These are phyloP conservation scores for Chlorodrepanis virens DNA, from an alignment of 2,113 vertebrate genomes.

Conservation along the genomic window DNA sequence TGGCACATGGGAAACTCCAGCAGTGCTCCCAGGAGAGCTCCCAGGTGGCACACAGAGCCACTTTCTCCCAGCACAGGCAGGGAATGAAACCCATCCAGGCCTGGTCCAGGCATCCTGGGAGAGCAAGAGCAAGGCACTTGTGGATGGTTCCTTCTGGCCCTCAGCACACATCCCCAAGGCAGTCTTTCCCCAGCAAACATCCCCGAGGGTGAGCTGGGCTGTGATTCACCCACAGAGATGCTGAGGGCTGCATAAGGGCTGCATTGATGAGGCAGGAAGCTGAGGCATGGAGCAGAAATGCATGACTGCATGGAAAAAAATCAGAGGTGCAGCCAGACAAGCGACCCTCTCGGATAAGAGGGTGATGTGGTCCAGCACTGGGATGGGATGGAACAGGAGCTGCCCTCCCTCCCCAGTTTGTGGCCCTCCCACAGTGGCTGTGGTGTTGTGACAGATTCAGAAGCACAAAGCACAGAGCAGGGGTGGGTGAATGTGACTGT, in stretches of 20 bases:
- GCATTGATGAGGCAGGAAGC: conserved; percentile 12
- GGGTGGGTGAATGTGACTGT: not conserved
- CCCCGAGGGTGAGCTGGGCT: not conserved
- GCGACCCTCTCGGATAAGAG: not conserved
- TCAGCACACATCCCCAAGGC: not conserved
- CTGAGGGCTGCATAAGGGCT: not conserved
- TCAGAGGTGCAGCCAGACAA: not conserved
- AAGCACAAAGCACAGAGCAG: not conserved
- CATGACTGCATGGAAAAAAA: not conserved
- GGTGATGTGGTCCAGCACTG: not conserved
- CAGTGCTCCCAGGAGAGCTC: not conserved
- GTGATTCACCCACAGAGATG: not conserved
- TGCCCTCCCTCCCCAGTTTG: not conserved
- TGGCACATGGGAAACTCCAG: not conserved
- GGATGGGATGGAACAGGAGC: not conserved
- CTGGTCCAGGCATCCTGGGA: not conserved
- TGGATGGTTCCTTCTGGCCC: not conserved
- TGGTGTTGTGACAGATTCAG: not conserved
- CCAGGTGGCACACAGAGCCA: not conserved
- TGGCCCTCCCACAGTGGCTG: not conserved
- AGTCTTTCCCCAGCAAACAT: not conserved
- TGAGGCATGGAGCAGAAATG: not conserved
- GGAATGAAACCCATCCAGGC: not conserved
- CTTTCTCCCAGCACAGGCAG: not conserved
- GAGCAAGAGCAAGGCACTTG: not conserved